Base-by-base conservation (phyloP, 2,888 invertebrate species). In the Prosopocoilus inquinatus region DNA sequence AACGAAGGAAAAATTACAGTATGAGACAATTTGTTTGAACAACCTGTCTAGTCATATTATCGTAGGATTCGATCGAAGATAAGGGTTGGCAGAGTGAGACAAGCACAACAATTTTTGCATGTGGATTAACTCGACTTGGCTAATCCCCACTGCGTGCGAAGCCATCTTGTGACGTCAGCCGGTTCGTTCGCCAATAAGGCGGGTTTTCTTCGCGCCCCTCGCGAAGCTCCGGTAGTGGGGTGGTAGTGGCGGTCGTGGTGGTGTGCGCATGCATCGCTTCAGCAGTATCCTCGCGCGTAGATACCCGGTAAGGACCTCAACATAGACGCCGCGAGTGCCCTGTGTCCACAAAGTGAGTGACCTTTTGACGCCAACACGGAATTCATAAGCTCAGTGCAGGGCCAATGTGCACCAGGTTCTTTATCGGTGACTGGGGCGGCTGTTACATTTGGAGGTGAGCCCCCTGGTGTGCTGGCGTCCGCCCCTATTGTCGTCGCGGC, bases 91-190 rank as follows among this genome's bases (percentile, higher is more conserved):
- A 8, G 12, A 41, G 15, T 15, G 15, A 13, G 9, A 9, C 41
- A 13, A 41, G 41, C 41, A 28, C 20, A 16, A 41, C 41, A 53
- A 58, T 62, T 64, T 66, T 62, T 63, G 62, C 63, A 64, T 59
- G 57, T 58, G 60, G 61, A 66, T 64, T 65, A 65, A 60, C 50
- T 58, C 59, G 7, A 28, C 20, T 28, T 28, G 20, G 20, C 55
- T 53, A 54, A 57, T 55, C 64, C 64, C 66, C 64, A 59, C 64
- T 58, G 62, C 65, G 55, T 53, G 56, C 57, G 63, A 60, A 67
- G 74, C 75, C 75, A 75, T 75, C 67, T 74, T 75, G 74, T 72
- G 72, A 73, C 73, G 73, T 74, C 67, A 69, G 57, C 45, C 45
- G 57, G 59, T 47, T 60, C 64, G 59, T 60, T 60, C 61, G 63